Base-by-base conservation (phyloP, 2,113 vertebrate genomes). In the Calidris pygmaea region DNA sequence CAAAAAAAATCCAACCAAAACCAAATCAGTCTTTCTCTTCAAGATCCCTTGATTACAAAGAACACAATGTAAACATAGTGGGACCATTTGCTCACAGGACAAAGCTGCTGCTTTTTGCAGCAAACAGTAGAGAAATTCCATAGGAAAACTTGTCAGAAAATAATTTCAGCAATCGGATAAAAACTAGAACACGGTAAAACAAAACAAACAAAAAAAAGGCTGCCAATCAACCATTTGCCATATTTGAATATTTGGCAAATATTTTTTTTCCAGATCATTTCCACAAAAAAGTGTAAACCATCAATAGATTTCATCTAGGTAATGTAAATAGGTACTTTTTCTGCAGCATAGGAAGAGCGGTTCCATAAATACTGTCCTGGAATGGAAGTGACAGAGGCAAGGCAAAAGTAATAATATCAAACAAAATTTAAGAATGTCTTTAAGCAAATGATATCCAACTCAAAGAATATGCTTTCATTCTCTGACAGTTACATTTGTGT, bases 21-120 rank as follows among this genome's bases (percentile, higher is more conserved):
- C 43, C 8, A 34, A 47, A 35, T 55, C 6, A 50, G 7, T 74
- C 20, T 59, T 58, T 62, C 30, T 56, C 19, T 58, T 52, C 18
- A 41, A 53, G 50, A 19, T 50, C 37, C 50, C 9, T 68, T 30
- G 29, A 34, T 56, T 52, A 29, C 24, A 67, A 58, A 75, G 55
- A 82, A 15, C 6, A 26, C 26, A 7, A 8, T 0, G 1, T 50
- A 67, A n/a, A 18, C 5, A 17, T 35, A 34, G 13, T 16, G 9
- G 12, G 23, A 59, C 76, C 20, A 6, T 85, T 85, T 94, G 18
- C 23, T 86, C 26, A 60, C 56, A 80, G 30, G 47, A 71, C 8
- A 5, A 63, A 62, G 18, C 6, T 66, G 10, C 55, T 85, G 16
- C 21, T 6, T 74, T 63, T 86, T 37, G 30, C 47, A 77, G 34